Conservation (phyloP, 1,140 invertebrate species). For the Drosophila nigrodunni region DNA sequence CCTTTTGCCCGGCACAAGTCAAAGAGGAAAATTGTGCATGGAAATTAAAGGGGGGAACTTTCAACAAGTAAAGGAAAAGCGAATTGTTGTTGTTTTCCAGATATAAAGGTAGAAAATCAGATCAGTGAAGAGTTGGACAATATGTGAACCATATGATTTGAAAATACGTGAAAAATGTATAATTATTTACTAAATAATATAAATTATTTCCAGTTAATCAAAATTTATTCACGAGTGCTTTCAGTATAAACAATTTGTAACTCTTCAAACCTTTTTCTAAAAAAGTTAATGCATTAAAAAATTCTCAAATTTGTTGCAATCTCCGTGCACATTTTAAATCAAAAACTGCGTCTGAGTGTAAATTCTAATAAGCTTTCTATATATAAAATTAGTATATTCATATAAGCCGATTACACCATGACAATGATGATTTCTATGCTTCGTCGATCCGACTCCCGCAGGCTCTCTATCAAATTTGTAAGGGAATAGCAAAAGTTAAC, state of each 20-base stretch:
- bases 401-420: conserved; percentile 47
- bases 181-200: no score
- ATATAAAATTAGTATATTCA: neutral
- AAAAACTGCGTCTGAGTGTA: no score
- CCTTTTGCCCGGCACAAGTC: conserved; percentile 16
- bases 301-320: no score
- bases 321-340: no score
- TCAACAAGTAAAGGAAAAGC: neutral
- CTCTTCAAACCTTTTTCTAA: no score
- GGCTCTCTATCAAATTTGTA: conserved; percentile 17
- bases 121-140: neutral
- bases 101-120: neutral
- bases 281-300: no score
- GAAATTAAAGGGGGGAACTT: conserved; percentile 11
- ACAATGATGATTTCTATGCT: conserved; percentile 39
- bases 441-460: conserved; percentile 9
- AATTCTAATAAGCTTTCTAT: neutral
- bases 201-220: no score
- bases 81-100: conserved; percentile 1
- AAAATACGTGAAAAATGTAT: no score
- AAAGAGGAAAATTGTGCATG: conserved; percentile 10
- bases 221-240: no score
- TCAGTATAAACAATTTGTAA: no score
- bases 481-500: conserved; percentile 11
- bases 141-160: no score